Conservation (phyloP, 1,140 invertebrate genomes). For the Solenopsis invicta region DNA sequence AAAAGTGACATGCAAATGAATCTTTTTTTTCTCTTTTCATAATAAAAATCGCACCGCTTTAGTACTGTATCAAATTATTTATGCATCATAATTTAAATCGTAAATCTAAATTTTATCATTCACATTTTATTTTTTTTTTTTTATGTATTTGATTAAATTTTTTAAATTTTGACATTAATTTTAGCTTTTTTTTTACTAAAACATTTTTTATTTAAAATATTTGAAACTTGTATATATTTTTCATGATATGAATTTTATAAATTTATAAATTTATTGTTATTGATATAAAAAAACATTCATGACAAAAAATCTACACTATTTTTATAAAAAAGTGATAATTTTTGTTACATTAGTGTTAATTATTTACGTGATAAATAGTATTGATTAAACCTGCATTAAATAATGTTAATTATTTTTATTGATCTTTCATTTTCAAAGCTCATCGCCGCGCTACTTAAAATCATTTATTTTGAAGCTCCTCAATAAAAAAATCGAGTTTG, state of each 20-base stretch:
- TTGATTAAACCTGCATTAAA: background rate
- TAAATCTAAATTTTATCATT: conserved; percentile 1
- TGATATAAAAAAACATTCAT: background rate
- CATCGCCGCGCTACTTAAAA: background rate
- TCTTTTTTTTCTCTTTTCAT: background rate
- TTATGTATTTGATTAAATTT: background rate
- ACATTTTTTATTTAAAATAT: background rate
- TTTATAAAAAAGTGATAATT: background rate
- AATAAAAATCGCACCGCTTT: background rate
- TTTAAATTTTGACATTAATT: background rate
- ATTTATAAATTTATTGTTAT: too few species aligned
- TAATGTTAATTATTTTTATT: background rate
- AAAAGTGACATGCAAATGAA: background rate
- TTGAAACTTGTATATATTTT: background rate
- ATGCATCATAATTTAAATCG: background rate
- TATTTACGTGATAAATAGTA: too few species aligned
- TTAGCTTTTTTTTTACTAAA: background rate
- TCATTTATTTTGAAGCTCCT: background rate
- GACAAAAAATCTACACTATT: background rate
- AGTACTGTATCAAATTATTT: background rate
- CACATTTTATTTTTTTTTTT: background rate
- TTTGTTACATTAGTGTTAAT: background rate
- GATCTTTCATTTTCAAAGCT: background rate
- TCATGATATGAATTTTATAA: background rate
- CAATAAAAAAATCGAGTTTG: conserved; percentile 19